phyloP scores from a whole-genome alignment of 1,140 invertebrate genomes.

The Mactra quadrangularis region DNA sequence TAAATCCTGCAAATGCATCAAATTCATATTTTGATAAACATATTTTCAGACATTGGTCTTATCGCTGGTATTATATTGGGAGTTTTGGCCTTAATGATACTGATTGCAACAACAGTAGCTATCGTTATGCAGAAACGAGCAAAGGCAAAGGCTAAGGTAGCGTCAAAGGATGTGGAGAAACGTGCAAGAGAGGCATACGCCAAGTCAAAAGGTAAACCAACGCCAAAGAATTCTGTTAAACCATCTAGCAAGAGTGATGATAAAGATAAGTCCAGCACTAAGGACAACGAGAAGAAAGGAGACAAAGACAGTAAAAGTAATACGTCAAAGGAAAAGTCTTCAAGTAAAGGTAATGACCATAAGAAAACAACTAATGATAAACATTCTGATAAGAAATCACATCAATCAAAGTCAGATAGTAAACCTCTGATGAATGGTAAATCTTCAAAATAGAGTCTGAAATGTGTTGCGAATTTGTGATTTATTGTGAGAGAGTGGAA shows the following conservation, averaged over 20 bases:
- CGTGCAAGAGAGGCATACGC: neutral
- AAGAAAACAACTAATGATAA: neutral
- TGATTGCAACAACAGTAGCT: neutral
- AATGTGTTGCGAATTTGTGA: no score
- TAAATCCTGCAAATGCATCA: no score
- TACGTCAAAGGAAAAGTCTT: neutral
- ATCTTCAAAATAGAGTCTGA: no score
- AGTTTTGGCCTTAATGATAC: neutral
- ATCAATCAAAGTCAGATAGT: neutral
- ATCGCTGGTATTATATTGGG: conserved; percentile 19
- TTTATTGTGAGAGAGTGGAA: no score
- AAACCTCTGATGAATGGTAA: conserved; percentile 21
- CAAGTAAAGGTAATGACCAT: neutral
- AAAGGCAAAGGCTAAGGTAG: neutral
- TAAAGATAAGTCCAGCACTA: neutral
- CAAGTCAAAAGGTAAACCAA: neutral
- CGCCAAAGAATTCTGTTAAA: no score
- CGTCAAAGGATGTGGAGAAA: neutral
- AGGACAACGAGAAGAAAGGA: no score
- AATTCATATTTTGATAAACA: no score
- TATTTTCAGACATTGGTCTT: conserved; percentile 11
- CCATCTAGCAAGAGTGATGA: neutral
- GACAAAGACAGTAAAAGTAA: no score
- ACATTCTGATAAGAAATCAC: neutral
- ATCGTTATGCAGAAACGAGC: conserved; percentile 6